Percentiles rank a stretch among this genome's conserved stretches.
These are phyloP conservation scores for Poeciliopsis presidionis DNA, from an alignment of 2,797 vertebrate species.

Conservation along the genomic window DNA sequence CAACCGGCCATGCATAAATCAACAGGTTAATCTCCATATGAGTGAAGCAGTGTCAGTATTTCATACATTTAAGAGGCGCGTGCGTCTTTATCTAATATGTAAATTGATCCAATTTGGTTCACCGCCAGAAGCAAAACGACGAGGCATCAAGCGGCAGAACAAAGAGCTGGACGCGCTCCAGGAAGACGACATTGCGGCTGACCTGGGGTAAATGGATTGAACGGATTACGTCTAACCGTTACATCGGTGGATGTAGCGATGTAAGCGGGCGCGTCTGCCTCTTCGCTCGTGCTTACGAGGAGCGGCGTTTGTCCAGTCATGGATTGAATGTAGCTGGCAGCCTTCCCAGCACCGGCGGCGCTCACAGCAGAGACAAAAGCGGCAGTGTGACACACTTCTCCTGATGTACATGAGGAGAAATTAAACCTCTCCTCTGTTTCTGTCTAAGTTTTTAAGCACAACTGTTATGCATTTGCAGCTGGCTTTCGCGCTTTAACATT, in stretches of 20 bases:
- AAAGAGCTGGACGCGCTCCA: conserved; percentile 3
- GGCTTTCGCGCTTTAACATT: conserved; percentile 4
- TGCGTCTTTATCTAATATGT: background rate
- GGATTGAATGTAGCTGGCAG: conserved; percentile 57
- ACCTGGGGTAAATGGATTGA: conserved; percentile 24
- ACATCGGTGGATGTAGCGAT: conserved; percentile 21
- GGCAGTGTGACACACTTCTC: conserved; percentile 58
- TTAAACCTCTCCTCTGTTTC: conserved; percentile 16
- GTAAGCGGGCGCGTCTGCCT: conserved; percentile 19
- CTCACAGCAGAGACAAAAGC: conserved; percentile 52
- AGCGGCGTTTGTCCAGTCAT: conserved; percentile 57
- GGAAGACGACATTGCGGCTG: conserved; percentile 1
- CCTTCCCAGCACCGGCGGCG: conserved; percentile 47
- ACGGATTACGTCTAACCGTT: conserved; percentile 31
- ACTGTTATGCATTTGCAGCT: background rate
- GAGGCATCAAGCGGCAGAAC: background rate
- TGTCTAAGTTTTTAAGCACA: background rate
- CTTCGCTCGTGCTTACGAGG: conserved; percentile 34
- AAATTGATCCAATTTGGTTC: conserved; percentile 31
- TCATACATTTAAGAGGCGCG: conserved; percentile 15
- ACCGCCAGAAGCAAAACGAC: background rate
- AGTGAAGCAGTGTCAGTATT: background rate
- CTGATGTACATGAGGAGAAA: conserved; percentile 57
- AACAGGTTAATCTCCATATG: background rate
- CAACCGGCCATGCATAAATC: background rate